phyloP scores from a whole-genome alignment of 2,888 invertebrate species.

The Arctia plantaginis region DNA sequence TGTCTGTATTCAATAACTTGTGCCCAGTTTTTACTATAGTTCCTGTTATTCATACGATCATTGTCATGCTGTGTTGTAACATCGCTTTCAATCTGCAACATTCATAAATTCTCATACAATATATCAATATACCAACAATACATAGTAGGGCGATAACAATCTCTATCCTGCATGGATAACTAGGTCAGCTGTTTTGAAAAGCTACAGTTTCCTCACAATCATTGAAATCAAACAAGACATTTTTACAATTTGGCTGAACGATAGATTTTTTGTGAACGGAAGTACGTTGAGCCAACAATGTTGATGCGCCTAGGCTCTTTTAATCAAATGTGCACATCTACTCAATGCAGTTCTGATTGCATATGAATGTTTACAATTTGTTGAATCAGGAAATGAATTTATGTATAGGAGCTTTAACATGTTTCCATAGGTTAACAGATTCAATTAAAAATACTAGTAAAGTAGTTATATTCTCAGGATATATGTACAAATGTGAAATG shows the following conservation, averaged over 20 bases:
- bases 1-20: conserved; percentile 29
- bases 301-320: conserved; percentile 45
- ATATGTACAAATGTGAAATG: background rate
- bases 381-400: background rate
- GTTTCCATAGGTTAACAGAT: background rate
- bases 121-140: conserved; percentile 62
- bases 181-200: conserved; percentile 77
- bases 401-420: background rate
- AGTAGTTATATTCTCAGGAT: background rate
- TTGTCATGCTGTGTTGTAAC: conserved; percentile 48
- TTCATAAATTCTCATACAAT: conserved; percentile 55
- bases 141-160: conserved; percentile 69
- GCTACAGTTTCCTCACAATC: conserved; percentile 66
- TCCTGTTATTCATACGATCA: conserved; percentile 42
- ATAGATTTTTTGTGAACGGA: conserved; percentile 71
- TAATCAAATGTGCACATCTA: conserved; percentile 12
- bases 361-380: background rate
- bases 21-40: conserved; percentile 31
- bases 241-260: conserved; percentile 76
- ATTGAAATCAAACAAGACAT: conserved; percentile 72
- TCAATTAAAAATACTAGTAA: background rate
- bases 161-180: conserved; percentile 66
- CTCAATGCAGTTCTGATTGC: conserved; percentile 20
- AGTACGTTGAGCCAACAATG: conserved; percentile 66
- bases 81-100: conserved; percentile 61